These are phyloP conservation scores for Sprattus sprattus DNA, from an alignment of 2,113 vertebrate genomes.

Conservation along the genomic window DNA sequence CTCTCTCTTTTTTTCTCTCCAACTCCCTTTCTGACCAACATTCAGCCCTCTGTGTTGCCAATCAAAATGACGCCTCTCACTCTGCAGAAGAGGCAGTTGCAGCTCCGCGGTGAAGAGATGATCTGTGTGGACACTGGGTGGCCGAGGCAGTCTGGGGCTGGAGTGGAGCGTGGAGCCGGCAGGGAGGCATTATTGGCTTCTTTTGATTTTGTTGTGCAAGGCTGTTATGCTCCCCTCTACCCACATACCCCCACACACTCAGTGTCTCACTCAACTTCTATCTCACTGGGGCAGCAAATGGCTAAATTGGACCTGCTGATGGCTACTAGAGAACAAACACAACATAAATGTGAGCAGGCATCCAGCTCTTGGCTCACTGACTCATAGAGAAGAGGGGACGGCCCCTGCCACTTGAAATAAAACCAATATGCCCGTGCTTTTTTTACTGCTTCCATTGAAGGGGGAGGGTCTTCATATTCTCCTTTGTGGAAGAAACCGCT, in stretches of 20 bases:
- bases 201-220: not conserved
- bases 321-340: not conserved
- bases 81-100: constrained; percentile 39
- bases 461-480: not conserved
- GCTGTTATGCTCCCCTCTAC: not conserved
- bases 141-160: constrained; percentile 57
- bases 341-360: constrained; percentile 9
- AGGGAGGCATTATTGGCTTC: constrained; percentile 44
- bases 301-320: constrained; percentile 24
- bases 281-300: constrained; percentile 1
- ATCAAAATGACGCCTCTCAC: constrained; percentile 30
- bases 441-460: not conserved
- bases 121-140: constrained; percentile 59
- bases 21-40: not conserved
- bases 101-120: constrained; percentile 51
- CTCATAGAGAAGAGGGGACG: not conserved
- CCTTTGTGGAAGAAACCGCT: not conserved
- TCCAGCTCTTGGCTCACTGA: constrained; percentile 2
- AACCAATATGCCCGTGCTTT: not conserved
- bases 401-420: constrained; percentile 11
- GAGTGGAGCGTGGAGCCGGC: constrained; percentile 53
- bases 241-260: not conserved
- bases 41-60: constrained; percentile 9
- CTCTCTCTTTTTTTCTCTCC: not conserved
- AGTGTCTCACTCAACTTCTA: constrained; percentile 18